Base-by-base conservation (phyloP, 2,113 vertebrate genomes). In the Columba livia region DNA sequence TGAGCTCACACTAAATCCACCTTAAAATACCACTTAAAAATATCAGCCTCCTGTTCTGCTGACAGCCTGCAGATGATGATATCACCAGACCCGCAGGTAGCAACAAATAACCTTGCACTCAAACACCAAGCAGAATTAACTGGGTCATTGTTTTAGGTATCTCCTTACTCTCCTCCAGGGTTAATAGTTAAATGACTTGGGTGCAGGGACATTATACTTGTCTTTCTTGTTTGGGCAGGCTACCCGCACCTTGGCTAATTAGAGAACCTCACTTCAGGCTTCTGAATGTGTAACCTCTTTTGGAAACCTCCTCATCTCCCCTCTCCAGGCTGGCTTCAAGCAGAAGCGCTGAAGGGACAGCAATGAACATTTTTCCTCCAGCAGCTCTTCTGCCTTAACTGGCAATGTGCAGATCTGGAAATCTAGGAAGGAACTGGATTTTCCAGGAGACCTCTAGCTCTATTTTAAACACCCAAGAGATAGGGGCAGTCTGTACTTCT, bases 141-240 rank as follows among this genome's bases (percentile, higher is more conserved):
- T 93, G 69, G 85, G 85, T 95, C 83, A 93, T 94, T 96, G 93
- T 95, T 94, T 85, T 54, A 87, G 66, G n/a, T 84, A 94, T 90
- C 93, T 94, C 65, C 85, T 86, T 84, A 57, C 44, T 90, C 90
- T 96, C 90, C 92, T 96, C 47, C 77, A 61, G 92, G 88, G 93
- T 96, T 97, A 94, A 94, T 85, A 92, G 94, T 95, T 93, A 96
- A 92, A 92, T 96, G 40, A 81, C 73, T 93, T 60, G 57, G 40
- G 61, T 38, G 77, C 86, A 89, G 92, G 88, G 90, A 92, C 90
- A 96, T 89, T 71, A 92, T 92, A 87, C 94, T 92, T 0, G 67
- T 92, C 93, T 96, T 89, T 97, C 94, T 97, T 94, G 96, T 95
- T 93, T 72, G 75, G 90, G 88, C 90, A 96, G 79, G 67, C 73